Percentiles rank a stretch among this genome's conserved stretches.
phyloP scores from a whole-genome alignment of 1,140 invertebrate genomes.

The Drosophila baimaii region DNA sequence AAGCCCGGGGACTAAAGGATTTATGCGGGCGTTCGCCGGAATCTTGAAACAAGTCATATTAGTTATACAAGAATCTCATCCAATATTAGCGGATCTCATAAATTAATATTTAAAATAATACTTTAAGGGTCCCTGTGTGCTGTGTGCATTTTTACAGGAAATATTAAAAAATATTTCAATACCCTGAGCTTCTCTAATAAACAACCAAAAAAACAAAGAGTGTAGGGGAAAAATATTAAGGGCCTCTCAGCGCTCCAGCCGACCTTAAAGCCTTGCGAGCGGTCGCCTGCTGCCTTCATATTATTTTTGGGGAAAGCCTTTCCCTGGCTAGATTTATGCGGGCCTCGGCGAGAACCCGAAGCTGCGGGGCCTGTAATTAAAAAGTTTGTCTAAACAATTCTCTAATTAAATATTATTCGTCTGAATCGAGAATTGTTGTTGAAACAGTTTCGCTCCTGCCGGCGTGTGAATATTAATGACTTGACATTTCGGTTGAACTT shows the following conservation, averaged over 20 bases:
- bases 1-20: constrained; percentile 49
- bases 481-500: constrained; percentile 64
- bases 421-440: constrained; percentile 43
- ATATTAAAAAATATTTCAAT: not conserved
- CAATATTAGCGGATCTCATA: not conserved
- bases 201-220: not conserved
- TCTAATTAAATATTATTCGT: constrained; percentile 80
- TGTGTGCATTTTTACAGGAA: not conserved
- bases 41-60: constrained; percentile 9
- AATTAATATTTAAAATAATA: constrained; percentile 1
- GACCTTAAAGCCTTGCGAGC: constrained; percentile 33
- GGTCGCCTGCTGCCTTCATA: constrained; percentile 13
- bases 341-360: constrained; percentile 19
- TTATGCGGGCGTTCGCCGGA: constrained; percentile 48
- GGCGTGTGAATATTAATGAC: constrained; percentile 77
- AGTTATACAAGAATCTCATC: constrained; percentile 9
- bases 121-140: no score
- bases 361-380: constrained; percentile 63
- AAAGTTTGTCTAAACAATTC: constrained; percentile 81
- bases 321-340: constrained; percentile 64
- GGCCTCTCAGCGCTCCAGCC: not conserved
- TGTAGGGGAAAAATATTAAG: not conserved
- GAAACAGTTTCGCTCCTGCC: constrained; percentile 32
- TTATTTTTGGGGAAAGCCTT: constrained; percentile 40
- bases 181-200: no score